phyloP scores from a whole-genome alignment of 1,140 invertebrate species.

The Hylyphantes graminicola region DNA sequence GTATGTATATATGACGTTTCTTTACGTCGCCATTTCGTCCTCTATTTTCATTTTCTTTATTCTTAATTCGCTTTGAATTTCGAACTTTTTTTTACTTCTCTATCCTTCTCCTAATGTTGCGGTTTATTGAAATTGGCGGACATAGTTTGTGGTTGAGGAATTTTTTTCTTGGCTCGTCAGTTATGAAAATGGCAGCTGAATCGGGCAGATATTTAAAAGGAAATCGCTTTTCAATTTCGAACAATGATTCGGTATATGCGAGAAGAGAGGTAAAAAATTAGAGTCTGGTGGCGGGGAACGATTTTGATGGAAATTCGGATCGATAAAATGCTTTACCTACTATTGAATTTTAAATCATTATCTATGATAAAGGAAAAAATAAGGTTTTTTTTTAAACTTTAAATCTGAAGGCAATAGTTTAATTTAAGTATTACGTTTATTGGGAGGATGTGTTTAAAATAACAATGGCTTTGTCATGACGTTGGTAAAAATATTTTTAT shows the following conservation, averaged over 20 bases:
- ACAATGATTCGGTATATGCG: slow-evolving; percentile 21
- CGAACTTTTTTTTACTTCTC: background rate
- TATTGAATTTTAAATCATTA: no score
- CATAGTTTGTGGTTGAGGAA: background rate
- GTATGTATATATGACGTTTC: slow-evolving; percentile 21
- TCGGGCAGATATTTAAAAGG: slow-evolving; percentile 52
- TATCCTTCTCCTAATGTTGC: slow-evolving; percentile 31
- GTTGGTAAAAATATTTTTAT: no score
- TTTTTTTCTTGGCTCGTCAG: slow-evolving; percentile 14
- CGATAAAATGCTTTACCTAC: no score
- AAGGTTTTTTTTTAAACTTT: no score
- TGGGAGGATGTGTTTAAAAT: no score
- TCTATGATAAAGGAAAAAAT: no score
- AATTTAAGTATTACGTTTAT: no score
- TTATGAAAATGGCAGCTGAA: slow-evolving; percentile 50
- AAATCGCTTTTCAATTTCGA: slow-evolving; percentile 41
- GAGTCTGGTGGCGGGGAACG: background rate
- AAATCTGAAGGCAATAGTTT: no score
- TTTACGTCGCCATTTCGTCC: slow-evolving; percentile 22
- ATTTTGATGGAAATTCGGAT: background rate
- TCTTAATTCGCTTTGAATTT: slow-evolving; percentile 52
- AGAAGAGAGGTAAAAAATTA: slow-evolving; percentile 1
- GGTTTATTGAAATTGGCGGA: slow-evolving; percentile 53
- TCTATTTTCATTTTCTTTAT: slow-evolving; percentile 20
- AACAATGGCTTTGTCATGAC: no score